Percentiles rank a stretch among this genome's conserved stretches.
Conservation (phyloP, 2,113 vertebrate species). For the Erinaceus europaeus region DNA sequence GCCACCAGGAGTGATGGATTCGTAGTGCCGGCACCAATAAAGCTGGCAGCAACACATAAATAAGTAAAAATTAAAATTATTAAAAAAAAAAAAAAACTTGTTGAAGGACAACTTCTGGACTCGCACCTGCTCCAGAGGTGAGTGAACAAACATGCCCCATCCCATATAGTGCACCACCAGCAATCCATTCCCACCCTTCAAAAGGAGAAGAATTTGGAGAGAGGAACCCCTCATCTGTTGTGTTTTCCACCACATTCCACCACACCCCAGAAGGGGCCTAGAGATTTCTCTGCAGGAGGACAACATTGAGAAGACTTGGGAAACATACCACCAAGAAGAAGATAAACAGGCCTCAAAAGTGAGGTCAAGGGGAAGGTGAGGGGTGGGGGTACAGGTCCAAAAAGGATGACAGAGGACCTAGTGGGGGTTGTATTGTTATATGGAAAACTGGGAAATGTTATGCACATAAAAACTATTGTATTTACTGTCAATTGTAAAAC, state of each 20-base stretch:
- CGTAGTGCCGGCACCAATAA: too few species aligned
- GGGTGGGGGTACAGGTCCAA: too few species aligned
- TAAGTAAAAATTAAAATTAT: too few species aligned
- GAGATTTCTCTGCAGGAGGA: neutral
- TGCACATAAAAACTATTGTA: too few species aligned
- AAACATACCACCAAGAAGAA: constrained; percentile 1
- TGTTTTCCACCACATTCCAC: neutral
- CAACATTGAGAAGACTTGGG: neutral
- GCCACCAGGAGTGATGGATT: too few species aligned
- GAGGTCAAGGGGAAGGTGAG: too few species aligned
- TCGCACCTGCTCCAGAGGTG: neutral
- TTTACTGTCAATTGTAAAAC: too few species aligned
- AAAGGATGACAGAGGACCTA: too few species aligned
- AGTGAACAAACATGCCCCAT: neutral
- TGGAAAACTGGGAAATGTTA: too few species aligned
- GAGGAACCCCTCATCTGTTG: neutral
- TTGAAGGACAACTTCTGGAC: neutral
- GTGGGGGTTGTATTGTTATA: too few species aligned
- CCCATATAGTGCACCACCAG: neutral
- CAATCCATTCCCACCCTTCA: neutral
- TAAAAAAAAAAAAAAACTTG: neutral
- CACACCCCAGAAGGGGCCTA: neutral
- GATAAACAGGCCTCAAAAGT: neutral
- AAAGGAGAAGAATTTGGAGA: constrained; percentile 1
- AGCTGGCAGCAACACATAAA: too few species aligned